Evolutionary conservation across 2,797 vertebrate genomes (phyloP), one percentile per base, ranked within the genome.

Genomic region (Sebastes nivosus): DNA sequence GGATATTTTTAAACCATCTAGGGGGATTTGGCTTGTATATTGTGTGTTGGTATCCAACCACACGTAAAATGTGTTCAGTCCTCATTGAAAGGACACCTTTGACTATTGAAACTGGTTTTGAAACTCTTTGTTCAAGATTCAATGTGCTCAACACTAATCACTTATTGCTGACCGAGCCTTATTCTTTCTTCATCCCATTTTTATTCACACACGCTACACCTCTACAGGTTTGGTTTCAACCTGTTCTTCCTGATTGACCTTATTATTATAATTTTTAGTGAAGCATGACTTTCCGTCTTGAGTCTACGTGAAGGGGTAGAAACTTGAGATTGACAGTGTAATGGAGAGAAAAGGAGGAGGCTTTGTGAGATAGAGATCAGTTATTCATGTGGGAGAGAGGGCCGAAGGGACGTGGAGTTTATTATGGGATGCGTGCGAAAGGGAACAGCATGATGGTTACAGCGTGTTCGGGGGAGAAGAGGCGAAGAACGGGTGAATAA

Each of bases 401-500:
- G 72, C 73, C 55, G 64, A 4, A 55, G 65, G 80, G 52, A 80
- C 38, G 10, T 20, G 34, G 27, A 84, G 60, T 78, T 89, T 67
- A 63, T 81, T 58, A 77, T 75, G 71, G 25, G 20, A 82, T 84
- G 84, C 57, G 27, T 75, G 76, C 60, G 14, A 85, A 75, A 80
- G 66, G 84, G 77, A 83, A 70, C 67, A 50, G 61, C 87, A 81
- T 71, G 84, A 84, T 79, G 75, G 85, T 73, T 8, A 38, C 79
- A 32, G 80, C 75, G 3, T 54, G 70, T 67, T 86, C 90, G 38
- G 79, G 27, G 34, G 74, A 87, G 77, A 90, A 73, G 90, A 92
- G 90, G 72, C 89, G 75, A 81, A 84, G 77, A 57, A 91, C 79
- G 78, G 93, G 93, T 95, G 90, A 94, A 92, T 90, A 84, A 86